These are phyloP conservation scores for Allacma fusca DNA, from an alignment of 2,888 invertebrate genomes.

Conservation along the genomic window DNA sequence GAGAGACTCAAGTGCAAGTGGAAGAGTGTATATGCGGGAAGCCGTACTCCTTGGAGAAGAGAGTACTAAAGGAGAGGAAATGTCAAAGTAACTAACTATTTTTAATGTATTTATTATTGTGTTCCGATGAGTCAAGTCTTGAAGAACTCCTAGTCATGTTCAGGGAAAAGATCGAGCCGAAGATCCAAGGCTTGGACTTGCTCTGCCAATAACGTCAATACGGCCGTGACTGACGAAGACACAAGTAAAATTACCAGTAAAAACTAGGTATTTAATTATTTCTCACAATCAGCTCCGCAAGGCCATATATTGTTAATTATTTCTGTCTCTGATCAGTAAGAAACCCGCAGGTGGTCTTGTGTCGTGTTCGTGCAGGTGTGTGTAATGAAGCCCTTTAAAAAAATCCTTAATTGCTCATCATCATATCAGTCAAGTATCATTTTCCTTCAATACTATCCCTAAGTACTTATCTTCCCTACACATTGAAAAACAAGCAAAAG, in stretches of 20 bases:
- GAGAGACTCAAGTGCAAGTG: too few relatives aligned
- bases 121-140: too few relatives aligned
- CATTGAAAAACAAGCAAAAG: background rate
- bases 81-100: too few relatives aligned
- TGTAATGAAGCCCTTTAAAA: background rate
- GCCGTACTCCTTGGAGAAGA: too few relatives aligned
- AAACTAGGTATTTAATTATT: background rate
- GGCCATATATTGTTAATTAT: slow-evolving; percentile 2
- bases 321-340: background rate
- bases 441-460: background rate
- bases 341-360: background rate
- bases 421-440: background rate
- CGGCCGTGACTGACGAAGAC: background rate
- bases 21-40: too few relatives aligned
- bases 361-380: background rate
- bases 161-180: too few relatives aligned
- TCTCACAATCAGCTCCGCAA: background rate
- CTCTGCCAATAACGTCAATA: too few relatives aligned
- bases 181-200: too few relatives aligned
- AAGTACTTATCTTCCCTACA: too few relatives aligned
- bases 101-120: too few relatives aligned
- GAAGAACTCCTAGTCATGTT: too few relatives aligned
- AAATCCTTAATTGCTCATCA: slow-evolving; percentile 11
- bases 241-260: background rate
- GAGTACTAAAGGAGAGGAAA: too few relatives aligned